A percentile compares a stretch with the other conserved stretches of the same genome.
Conservation (phyloP, 2,113 vertebrate genomes). For the Chaetops frenatus region DNA sequence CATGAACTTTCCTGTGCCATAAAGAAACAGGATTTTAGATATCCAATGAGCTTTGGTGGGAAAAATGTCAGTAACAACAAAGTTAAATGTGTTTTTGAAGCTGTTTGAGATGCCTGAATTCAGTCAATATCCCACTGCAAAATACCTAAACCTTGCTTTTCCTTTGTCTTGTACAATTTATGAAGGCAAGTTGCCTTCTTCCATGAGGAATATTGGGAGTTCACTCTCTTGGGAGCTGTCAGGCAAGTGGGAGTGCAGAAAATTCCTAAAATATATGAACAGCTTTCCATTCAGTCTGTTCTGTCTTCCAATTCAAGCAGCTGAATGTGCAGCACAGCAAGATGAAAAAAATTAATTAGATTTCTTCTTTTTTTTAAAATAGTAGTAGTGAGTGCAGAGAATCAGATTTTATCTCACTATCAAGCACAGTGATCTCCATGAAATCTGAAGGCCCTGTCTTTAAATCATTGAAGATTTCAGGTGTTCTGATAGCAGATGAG, state of each 20-base stretch:
- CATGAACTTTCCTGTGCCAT: not conserved
- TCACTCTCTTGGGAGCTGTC: not conserved
- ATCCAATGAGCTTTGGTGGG: not conserved
- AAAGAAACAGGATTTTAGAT: not conserved
- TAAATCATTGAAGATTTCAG: not conserved
- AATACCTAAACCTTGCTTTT: not conserved
- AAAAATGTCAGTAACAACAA: not conserved
- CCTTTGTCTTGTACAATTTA: not conserved
- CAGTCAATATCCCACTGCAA: not conserved
- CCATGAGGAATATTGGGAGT: fast-evolving
- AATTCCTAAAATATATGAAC: not conserved
- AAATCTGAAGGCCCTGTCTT: not conserved
- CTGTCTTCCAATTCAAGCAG: not conserved
- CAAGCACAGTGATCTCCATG: not conserved
- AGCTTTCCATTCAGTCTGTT: not conserved
- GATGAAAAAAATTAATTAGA: not conserved
- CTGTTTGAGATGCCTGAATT: not conserved
- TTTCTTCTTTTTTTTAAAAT: not conserved
- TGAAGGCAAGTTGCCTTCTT: not conserved
- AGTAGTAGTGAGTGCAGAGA: not conserved
- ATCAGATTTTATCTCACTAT: not conserved
- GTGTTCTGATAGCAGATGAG: not conserved
- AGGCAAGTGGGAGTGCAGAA: not conserved
- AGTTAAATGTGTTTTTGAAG: not conserved
- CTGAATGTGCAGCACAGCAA: not conserved